phyloP scores from a whole-genome alignment of 2,797 vertebrate species.

The Spizella passerina region DNA sequence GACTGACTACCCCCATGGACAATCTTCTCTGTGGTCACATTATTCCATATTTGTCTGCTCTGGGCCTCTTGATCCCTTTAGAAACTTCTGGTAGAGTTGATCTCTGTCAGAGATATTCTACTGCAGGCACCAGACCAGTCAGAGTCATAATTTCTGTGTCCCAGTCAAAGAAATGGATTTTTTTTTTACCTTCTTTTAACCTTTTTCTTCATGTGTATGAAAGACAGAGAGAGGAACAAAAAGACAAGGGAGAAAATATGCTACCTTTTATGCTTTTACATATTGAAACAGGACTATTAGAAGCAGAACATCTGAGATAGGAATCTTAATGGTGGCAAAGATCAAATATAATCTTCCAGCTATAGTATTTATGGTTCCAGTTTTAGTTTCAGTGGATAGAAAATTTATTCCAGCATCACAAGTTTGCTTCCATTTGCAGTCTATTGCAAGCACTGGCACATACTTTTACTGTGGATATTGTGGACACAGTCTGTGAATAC shows the following conservation, averaged over 20 bases:
- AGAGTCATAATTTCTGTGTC: neutral
- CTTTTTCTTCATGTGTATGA: neutral
- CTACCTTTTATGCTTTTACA: neutral
- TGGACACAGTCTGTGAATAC: neutral
- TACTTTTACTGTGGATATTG: neutral
- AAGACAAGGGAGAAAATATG: neutral
- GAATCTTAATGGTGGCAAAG: constrained; percentile 37
- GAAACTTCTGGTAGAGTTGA: neutral
- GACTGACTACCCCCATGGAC: neutral
- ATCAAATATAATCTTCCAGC: constrained; percentile 69
- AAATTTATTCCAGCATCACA: constrained; percentile 54
- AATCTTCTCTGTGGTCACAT: neutral
- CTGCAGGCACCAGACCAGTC: neutral
- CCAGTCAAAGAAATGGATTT: neutral
- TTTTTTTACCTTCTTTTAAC: neutral
- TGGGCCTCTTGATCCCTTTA: neutral
- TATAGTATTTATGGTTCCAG: constrained; percentile 55
- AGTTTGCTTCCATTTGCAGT: constrained; percentile 52
- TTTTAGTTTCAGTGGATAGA: constrained; percentile 48
- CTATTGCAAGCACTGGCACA: constrained; percentile 40
- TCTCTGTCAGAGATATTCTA: neutral
- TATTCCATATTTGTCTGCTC: neutral
- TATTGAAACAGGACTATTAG: constrained; percentile 8
- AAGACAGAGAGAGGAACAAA: neutral
- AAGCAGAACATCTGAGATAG: constrained; percentile 33